Evolutionary conservation across 1,140 invertebrate genomes (phyloP).

Genomic region (Steinernema feltiae): DNA sequence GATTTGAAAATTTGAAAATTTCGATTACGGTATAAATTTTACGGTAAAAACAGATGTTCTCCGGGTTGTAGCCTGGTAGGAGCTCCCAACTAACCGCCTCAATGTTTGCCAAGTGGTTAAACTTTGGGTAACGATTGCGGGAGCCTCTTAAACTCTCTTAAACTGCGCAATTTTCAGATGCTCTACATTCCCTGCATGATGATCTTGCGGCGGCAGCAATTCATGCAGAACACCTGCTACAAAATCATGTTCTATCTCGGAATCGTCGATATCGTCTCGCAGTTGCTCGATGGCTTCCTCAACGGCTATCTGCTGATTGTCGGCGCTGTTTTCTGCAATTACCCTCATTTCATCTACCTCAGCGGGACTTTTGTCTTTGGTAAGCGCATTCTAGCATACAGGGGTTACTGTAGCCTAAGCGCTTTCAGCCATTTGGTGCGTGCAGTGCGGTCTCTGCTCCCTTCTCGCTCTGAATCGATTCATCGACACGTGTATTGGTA

Average conservation of each 20-base stretch:
- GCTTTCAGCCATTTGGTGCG: background rate
- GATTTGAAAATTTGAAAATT: too few relatives aligned
- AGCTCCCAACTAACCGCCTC: too few relatives aligned
- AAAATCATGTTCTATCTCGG: slow-evolving; percentile 15
- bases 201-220: background rate
- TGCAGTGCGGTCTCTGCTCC: background rate
- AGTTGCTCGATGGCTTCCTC: background rate
- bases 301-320: background rate
- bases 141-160: too few relatives aligned
- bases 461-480: background rate
- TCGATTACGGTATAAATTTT: too few relatives aligned
- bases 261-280: slow-evolving; percentile 1
- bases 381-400: background rate
- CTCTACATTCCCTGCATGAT: slow-evolving; percentile 1
- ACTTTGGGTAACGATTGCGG: too few relatives aligned
- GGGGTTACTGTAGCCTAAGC: background rate
- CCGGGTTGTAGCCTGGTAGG: too few relatives aligned
- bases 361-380: background rate
- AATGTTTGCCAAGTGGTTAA: too few relatives aligned
- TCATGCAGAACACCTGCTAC: slow-evolving; percentile 16
- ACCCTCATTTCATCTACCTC: background rate
- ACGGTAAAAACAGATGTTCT: too few relatives aligned
- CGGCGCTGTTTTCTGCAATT: background rate
- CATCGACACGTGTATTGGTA: background rate
- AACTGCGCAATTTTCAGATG: too few relatives aligned